phyloP scores from a whole-genome alignment of 2,797 vertebrate genomes.

The Percopsis omiscomaycus region DNA sequence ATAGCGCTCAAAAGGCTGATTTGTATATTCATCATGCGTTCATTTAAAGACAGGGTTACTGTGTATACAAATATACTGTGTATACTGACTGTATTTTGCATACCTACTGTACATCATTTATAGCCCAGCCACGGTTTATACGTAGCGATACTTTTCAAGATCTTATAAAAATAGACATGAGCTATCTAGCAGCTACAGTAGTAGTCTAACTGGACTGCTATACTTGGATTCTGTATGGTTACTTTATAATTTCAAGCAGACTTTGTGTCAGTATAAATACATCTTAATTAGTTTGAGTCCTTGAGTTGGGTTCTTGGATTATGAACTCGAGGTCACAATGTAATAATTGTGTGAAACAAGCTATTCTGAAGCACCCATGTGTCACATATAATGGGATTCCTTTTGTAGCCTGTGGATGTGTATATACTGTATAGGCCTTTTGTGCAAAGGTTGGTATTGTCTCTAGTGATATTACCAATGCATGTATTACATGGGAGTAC shows the following conservation, averaged over 20 bases:
- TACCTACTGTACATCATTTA: too few species aligned
- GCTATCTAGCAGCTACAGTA: neutral
- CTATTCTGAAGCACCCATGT: neutral
- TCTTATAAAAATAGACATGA: too few species aligned
- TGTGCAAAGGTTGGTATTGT: too few species aligned
- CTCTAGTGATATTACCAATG: too few species aligned
- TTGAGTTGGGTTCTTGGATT: neutral
- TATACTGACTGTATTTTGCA: neutral
- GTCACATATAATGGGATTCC: neutral
- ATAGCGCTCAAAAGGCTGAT: constrained; percentile 22
- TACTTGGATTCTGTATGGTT: neutral
- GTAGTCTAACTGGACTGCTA: constrained; percentile 4
- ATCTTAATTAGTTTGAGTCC: neutral
- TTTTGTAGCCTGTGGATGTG: neutral
- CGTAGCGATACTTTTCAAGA: too few species aligned
- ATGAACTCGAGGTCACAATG: neutral
- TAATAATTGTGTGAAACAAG: neutral
- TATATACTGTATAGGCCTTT: too few species aligned
- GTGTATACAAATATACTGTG: constrained; percentile 12
- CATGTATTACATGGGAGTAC: too few species aligned
- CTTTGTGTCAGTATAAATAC: constrained; percentile 13
- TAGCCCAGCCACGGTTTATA: too few species aligned
- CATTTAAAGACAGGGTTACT: constrained; percentile 19
- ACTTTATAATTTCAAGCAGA: neutral
- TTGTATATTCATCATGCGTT: constrained; percentile 40